Evolutionary conservation across 2,113 vertebrate genomes (phyloP), one percentile per base, ranked within the genome.

Genomic region (Xiphophorus hellerii): DNA sequence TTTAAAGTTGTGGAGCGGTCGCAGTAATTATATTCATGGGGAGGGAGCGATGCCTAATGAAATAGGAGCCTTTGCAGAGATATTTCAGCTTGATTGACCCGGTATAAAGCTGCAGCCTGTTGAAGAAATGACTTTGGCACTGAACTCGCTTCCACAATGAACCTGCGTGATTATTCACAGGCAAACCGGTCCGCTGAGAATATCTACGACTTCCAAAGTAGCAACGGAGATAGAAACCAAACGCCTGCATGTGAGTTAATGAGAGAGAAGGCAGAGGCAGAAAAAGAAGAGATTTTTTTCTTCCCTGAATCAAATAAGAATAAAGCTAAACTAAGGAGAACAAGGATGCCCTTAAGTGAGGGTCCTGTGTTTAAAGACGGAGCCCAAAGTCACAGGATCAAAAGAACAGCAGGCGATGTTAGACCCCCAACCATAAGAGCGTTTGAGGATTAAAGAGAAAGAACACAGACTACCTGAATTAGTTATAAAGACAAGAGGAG

Each of bases 41-140:
- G 64, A 73, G 86, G 85, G 81, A 80, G 81, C 35, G 69, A 51
- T 71, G 77, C 74, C 78, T 76, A 80, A 83, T 68, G 71, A 74
- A 88, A 83, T 60, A 71, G 80, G 76, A 86, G 81, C 74, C 58
- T 69, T 69, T 61, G 82, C 75, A 68, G 74, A 88, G 89, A 90
- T 88, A 89, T 89, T 85, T 89, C 85, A 84, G 89, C 78, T 84
- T 88, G 82, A 91, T 86, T 81, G 91, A 91, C 70, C 90, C 74
- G 1, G 74, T 71, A 89, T 86, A 87, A 92, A 90, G 80, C 84
- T 54, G 81, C 81, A 69, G 86, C 83, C 86, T 73, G 87, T 77
- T 72, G 84, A 77, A 86, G 88, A 89, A 89, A 91, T 85, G 76
- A 91, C 89, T 89, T 88, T 87, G 87, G 90, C 89, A 82, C 33